These are phyloP conservation scores for Syritta pipiens DNA, from an alignment of 2,888 invertebrate species.

Conservation along the genomic window DNA sequence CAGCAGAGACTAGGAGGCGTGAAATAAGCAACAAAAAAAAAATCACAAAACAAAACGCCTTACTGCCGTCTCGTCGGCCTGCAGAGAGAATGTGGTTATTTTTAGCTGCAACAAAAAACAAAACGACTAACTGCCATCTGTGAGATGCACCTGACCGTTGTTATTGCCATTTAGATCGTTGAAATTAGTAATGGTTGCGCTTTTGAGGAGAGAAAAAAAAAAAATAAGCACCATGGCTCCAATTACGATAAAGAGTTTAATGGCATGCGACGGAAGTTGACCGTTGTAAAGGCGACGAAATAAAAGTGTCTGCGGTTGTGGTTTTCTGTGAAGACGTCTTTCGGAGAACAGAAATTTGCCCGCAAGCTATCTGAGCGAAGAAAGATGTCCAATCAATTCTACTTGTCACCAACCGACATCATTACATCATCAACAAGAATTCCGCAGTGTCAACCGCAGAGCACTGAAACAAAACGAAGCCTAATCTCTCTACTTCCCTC, in stretches of 20 bases:
- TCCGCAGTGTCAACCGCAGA: constrained; percentile 13
- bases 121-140: neutral
- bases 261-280: too few species aligned
- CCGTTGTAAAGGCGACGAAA: too few species aligned
- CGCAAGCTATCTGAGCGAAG: too few species aligned
- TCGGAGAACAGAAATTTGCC: neutral
- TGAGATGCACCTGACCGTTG: constrained; percentile 59
- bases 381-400: constrained; percentile 8
- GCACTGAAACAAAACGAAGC: neutral
- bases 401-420: constrained; percentile 9
- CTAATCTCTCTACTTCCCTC: constrained; percentile 21
- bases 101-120: constrained; percentile 7
- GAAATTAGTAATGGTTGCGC: constrained; percentile 53
- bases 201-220: constrained; percentile 31
- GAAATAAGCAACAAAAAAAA: constrained; percentile 21
- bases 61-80: constrained; percentile 10
- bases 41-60: constrained; percentile 23
- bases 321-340: too few species aligned
- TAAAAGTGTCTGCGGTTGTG: too few species aligned
- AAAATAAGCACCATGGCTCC: constrained; percentile 35
- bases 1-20: constrained; percentile 49
- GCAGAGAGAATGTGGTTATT: constrained; percentile 26
- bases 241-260: constrained; percentile 52
- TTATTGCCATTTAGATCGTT: constrained; percentile 53
- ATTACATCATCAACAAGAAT: constrained; percentile 34